phyloP scores from a whole-genome alignment of 2,113 vertebrate genomes.

The Mesoclemmys tuberculata region DNA sequence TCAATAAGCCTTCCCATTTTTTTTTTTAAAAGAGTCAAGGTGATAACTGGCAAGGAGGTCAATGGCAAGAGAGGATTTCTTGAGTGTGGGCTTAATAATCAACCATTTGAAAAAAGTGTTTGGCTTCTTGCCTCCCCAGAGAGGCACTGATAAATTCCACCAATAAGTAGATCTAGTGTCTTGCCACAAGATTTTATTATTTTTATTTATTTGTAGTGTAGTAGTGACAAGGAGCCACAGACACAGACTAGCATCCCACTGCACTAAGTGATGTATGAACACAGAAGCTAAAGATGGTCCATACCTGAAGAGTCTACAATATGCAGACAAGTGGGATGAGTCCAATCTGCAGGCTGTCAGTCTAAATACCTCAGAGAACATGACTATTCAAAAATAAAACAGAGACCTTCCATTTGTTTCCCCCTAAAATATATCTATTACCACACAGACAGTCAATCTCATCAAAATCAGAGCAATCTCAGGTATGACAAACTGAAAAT shows the following conservation, averaged over 20 bases:
- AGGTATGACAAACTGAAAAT: not conserved
- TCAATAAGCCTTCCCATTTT: not conserved
- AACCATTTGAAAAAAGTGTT: not conserved
- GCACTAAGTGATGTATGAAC: not conserved
- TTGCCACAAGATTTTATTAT: not conserved
- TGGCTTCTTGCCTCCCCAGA: not conserved
- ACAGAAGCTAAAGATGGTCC: not conserved
- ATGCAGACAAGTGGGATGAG: not conserved
- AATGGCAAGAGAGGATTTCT: not conserved
- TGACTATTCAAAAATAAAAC: not conserved
- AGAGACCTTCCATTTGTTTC: not conserved
- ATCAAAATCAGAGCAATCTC: not conserved
- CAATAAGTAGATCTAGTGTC: accelerated
- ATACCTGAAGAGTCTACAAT: not conserved
- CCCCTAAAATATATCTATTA: not conserved
- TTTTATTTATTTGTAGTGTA: not conserved
- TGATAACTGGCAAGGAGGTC: not conserved
- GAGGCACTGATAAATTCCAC: not conserved
- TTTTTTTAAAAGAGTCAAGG: not conserved
- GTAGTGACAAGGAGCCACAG: not conserved
- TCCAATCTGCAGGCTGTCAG: no score
- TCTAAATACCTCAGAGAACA: not conserved
- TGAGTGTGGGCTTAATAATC: not conserved
- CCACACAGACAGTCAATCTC: not conserved
- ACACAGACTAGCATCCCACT: not conserved